Evolutionary conservation across 1,140 invertebrate species (phyloP), one percentile per base, ranked within the genome.

Genomic region (Eriosoma lanigerum): DNA sequence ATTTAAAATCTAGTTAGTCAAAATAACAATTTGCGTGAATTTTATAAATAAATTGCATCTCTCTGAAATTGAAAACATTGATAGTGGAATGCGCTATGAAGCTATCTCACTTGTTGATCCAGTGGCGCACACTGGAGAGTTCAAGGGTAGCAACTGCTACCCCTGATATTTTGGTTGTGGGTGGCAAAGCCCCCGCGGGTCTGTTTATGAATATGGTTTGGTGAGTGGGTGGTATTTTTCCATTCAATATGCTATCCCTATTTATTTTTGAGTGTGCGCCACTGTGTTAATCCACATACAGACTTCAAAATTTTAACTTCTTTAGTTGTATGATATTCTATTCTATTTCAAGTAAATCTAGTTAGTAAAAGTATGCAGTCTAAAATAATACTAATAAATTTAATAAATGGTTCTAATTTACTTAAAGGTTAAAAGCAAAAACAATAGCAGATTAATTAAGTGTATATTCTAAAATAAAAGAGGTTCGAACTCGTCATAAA

Each of bases 351-450:
- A 58, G 19, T 58, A 58, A 58, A 58, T 58, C 54, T 58, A 58
- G 54, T 58, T 26, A 58, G 54, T 58, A 58, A 58, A 58, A 58
- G 54, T 58, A 58, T 58, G 17, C 19, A 58, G n/a, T 8, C 54
- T 15, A 58, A 58, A 26, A 10, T 19, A 58, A n/a, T n/a, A n/a
- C n/a, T n/a, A n/a, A 58, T 58, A 12, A 10, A 58, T 19, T 58
- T 58, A 10, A 58, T 58, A 58, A 58, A 58, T n/a, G 54, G 54
- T 58, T 58, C 54, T n/a, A 58, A 58, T 58, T 15, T 58, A 19
- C n/a, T 58, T 15, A 58, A 21, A 58, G n/a, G 54, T 58, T 48
- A 3, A 48, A 48, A 48, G 46, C 46, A 48, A 48, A 48, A 48
- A 12, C 46, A 48, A 48, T 48, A 48, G 46, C 46, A 48, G 46